phyloP scores from a whole-genome alignment of 1,140 invertebrate genomes.

The Mesaphorura yosii region DNA sequence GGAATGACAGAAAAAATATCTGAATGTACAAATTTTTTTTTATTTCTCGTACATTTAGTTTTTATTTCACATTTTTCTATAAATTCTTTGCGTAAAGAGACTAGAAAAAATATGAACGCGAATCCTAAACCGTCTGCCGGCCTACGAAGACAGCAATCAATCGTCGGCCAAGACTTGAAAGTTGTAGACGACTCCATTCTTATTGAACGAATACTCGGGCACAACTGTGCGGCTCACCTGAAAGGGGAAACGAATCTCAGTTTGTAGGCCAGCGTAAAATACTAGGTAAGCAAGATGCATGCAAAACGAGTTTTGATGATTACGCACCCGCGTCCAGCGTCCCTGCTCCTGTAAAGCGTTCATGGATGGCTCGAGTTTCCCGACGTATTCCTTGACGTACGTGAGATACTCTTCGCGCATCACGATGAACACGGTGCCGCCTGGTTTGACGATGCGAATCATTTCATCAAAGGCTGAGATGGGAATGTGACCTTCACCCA shows the following conservation, averaged over 20 bases:
- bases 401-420: slow-evolving; percentile 40
- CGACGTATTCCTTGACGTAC: slow-evolving; percentile 37
- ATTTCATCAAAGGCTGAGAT: slow-evolving; percentile 37
- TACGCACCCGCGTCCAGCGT: slow-evolving; percentile 32
- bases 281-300: neutral
- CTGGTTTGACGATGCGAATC: slow-evolving; percentile 38
- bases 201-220: slow-evolving; percentile 34
- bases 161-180: slow-evolving; percentile 16
- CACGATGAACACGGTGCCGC: slow-evolving; percentile 37
- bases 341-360: slow-evolving; percentile 32
- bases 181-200: slow-evolving; percentile 33
- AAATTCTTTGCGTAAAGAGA: too few species aligned
- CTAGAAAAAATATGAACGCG: too few species aligned
- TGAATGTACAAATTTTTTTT: too few species aligned
- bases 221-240: slow-evolving; percentile 33
- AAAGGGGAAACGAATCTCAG: slow-evolving; percentile 7
- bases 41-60: too few species aligned
- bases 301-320: neutral
- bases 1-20: too few species aligned
- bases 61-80: too few species aligned
- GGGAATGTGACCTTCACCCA: slow-evolving; percentile 42
- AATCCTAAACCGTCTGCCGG: too few species aligned
- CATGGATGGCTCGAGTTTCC: slow-evolving; percentile 36
- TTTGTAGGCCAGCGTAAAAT: neutral
- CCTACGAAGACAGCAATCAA: too few species aligned